Base-by-base conservation (phyloP, 2,888 invertebrate species). In the Amphipoea oculea region DNA sequence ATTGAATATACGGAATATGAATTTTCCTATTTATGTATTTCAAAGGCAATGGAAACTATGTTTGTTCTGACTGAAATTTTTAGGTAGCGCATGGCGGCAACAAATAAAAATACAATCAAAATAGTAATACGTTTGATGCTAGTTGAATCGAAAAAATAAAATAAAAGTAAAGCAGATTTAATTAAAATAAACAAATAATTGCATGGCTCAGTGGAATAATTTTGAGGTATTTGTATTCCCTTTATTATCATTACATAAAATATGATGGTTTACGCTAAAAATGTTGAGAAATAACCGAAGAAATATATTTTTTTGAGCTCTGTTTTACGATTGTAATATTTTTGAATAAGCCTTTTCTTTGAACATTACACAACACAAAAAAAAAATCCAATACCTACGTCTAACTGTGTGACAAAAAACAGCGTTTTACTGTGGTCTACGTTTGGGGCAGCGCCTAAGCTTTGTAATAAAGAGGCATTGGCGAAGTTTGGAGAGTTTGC, bases 401-500 rank as follows among this genome's bases (percentile, higher is more conserved):
- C 9, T 54, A 54, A 23, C 20, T 23, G 54, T 57, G 54, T 9
- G 23, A 57, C 23, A 57, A 57, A 23, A 23, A 57, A 57, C 9
- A 9, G 23, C 54, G 23, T 54, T 54, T 3, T 54, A 54, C 23
- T 0, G 23, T 20, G 9, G 23, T 23, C 23, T 23, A 57, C 20
- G 23, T 23, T 57, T 57, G 54, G 36, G 54, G 23, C 7, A 57
- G 54, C 20, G 20, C 54, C 20, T 12, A 29, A 23, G 11, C 23
- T 29, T 23, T 17, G 63, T 40, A 51, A 45, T 68, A 82, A 54
- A 54, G 65, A 66, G 17, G 40, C 9, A 67, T 82, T 54, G 17
- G 48, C 17, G 36, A 77, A 83, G 78, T 83, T 77, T 71, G n/a
- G 23, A 40, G 23, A 67, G 67, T 76, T 67, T 40, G 29, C 82